Evolutionary conservation across 2,888 invertebrate species (phyloP).

Genomic region (Mayetiola destructor): DNA sequence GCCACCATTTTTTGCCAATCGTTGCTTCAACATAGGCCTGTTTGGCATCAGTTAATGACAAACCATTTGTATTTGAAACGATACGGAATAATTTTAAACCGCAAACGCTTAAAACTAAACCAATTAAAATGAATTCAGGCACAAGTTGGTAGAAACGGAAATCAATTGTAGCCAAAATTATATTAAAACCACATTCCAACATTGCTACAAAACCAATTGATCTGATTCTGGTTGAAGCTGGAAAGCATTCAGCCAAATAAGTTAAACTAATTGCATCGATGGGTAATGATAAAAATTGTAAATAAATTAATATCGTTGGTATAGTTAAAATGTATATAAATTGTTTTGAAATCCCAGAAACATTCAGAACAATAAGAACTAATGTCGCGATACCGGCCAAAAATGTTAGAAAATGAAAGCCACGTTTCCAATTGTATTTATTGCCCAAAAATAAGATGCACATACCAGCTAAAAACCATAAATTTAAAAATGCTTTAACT

Average conservation of each 20-base stretch:
- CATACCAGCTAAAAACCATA: too few relatives aligned
- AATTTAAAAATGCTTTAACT: too few relatives aligned
- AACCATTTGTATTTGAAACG: conserved; percentile 3
- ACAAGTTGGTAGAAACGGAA: neutral
- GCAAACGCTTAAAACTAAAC: neutral
- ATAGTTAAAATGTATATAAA: too few relatives aligned
- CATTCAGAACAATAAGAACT: neutral
- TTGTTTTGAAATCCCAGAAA: neutral
- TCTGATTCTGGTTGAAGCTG: neutral
- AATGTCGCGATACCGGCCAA: neutral
- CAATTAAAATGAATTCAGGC: neutral
- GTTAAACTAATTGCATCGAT: neutral
- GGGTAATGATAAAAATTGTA: neutral
- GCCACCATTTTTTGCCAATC: neutral
- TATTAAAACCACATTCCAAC: neutral
- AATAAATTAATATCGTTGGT: too few relatives aligned
- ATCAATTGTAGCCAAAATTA: neutral
- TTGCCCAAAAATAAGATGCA: too few relatives aligned
- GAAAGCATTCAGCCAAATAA: neutral
- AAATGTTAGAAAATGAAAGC: neutral
- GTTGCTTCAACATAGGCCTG: neutral
- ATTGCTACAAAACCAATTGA: neutral
- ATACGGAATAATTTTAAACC: neutral
- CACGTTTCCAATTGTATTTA: neutral
- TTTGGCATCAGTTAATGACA: neutral